Percentiles rank a stretch among this genome's conserved stretches.
Conservation (phyloP, 2,888 invertebrate species). For the Campaea margaritaria region DNA sequence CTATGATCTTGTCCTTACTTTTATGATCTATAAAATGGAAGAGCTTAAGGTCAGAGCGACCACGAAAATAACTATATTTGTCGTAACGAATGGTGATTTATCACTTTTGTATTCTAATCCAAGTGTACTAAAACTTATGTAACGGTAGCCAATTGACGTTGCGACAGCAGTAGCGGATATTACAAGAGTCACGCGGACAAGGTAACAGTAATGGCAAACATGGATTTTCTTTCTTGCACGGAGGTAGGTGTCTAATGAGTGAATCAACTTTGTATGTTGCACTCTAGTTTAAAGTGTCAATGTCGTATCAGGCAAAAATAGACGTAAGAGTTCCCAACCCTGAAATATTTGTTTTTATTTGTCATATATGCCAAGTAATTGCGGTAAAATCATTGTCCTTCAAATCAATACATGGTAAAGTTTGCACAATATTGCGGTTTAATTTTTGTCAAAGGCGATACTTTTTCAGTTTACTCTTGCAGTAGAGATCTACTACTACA, state of each 20-base stretch:
- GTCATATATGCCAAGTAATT: no score
- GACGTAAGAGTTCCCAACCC: no score
- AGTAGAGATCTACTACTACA: no score
- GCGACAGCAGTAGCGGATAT: constrained; percentile 28
- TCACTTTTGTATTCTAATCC: constrained; percentile 20
- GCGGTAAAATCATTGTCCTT: no score
- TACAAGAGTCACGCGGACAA: constrained; percentile 20
- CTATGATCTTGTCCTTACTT: constrained; percentile 19
- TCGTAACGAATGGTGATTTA: constrained; percentile 30
- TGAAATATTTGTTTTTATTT: no score
- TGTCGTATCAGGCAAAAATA: neutral
- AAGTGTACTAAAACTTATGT: constrained; percentile 17
- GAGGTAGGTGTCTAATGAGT: constrained; percentile 4
- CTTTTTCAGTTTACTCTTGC: no score
- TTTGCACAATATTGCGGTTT: no score
- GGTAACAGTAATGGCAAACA: constrained; percentile 6
- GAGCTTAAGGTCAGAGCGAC: constrained; percentile 24
- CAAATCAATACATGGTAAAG: no score
- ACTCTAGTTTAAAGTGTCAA: neutral
- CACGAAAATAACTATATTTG: constrained; percentile 18
- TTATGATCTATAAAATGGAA: constrained; percentile 20
- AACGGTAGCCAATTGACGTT: constrained; percentile 27
- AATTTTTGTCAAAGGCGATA: no score
- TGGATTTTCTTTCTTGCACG: constrained; percentile 1
- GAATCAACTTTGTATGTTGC: neutral